Evolutionary conservation across 1,140 invertebrate species (phyloP), one percentile per base, ranked within the genome.

Genomic region (Epicauta chinensis): DNA sequence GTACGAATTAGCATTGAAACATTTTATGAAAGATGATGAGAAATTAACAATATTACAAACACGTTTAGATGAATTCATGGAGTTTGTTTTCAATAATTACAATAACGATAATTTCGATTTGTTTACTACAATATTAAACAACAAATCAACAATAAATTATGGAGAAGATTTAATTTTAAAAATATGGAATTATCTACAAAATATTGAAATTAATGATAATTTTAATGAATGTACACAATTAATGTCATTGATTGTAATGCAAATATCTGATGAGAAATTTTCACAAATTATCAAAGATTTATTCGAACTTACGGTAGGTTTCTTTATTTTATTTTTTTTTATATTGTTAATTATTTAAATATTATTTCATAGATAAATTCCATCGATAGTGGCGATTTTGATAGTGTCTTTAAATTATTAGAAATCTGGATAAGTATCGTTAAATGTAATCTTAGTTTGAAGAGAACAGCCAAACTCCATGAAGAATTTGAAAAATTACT

Each of bases 221-320:
- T 29, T 50, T 3, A 52, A 64, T n/a, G 56, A 63, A 12, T 62
- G 55, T 60, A 55, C 58, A 13, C 58, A 61, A 43, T 35, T 66
- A 16, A 34, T 64, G 7, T 48, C 45, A 4, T 49, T 66, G 14
- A 58, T 66, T 15, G 47, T 61, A 31, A 57, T 3, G 16, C 53
- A 58, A 32, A 58, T 65, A 32, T 41, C 61, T 12, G 62, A 60
- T 52, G 61, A 68, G 30, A 17, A 61, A 13, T 68, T 68, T 45
- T n/a, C 37, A 16, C 12, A 17, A 2, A 45, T 64, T 15, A 34
- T 53, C 2, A 32, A 32, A 11, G 63, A 66, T 50, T 52, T 65
- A 37, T 40, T 58, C 12, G 15, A 58, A 44, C 45, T 55, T 32
- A 56, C 51, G 10, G 63, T 65, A 61, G 53, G 56, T 48, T 17